A percentile compares a stretch with the other conserved stretches of the same genome.
Evolutionary conservation across 2,113 vertebrate species (phyloP).

Genomic region (Oceanites oceanicus): DNA sequence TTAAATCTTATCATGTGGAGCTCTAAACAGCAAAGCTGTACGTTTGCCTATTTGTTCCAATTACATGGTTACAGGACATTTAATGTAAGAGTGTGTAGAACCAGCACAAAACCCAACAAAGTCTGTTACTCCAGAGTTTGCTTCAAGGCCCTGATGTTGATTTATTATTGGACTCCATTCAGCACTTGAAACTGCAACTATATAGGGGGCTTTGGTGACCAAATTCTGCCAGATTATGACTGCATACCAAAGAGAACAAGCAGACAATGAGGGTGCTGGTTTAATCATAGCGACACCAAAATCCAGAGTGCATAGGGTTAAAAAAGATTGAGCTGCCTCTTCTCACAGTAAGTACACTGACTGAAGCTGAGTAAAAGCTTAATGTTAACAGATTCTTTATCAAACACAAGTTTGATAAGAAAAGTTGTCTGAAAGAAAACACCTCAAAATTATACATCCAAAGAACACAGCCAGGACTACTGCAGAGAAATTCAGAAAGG

Average conservation of each 20-base stretch:
- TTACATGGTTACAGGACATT: background rate
- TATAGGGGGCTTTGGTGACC: background rate
- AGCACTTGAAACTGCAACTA: background rate
- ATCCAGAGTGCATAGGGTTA: background rate
- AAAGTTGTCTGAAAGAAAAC: background rate
- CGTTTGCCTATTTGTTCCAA: background rate
- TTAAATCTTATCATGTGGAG: background rate
- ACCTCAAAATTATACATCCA: background rate
- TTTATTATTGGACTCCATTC: background rate
- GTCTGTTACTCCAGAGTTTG: background rate
- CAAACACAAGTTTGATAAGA: background rate
- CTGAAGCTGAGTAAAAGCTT: background rate
- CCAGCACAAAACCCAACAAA: background rate
- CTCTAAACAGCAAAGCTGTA: background rate
- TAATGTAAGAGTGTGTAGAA: background rate
- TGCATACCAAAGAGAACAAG: background rate
- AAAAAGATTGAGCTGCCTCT: background rate
- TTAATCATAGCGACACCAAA: background rate
- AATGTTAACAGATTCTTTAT: background rate
- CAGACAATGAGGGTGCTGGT: background rate
- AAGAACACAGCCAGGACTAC: background rate
- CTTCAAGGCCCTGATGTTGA: background rate
- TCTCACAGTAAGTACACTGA: background rate
- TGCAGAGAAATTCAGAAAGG: background rate
- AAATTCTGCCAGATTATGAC: background rate